A percentile compares a stretch with the other conserved stretches of the same genome.
These are phyloP conservation scores for Jordanella pulchra DNA, from an alignment of 2,797 vertebrate genomes.

Conservation along the genomic window DNA sequence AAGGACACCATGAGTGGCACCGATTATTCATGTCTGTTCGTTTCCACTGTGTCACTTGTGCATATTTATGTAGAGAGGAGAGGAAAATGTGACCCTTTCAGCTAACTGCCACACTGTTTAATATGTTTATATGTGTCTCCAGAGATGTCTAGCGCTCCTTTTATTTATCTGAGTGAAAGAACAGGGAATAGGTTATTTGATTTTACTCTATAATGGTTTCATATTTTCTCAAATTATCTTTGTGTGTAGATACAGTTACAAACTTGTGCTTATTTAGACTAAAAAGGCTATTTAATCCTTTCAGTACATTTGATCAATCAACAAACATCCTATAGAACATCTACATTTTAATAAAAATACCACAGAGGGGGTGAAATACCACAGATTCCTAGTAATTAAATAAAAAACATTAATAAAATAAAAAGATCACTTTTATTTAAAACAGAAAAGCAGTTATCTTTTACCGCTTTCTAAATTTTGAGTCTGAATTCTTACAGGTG, in stretches of 20 bases:
- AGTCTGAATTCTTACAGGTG: too few relatives aligned
- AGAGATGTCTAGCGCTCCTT: neutral
- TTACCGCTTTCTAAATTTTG: too few relatives aligned
- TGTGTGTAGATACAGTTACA: neutral
- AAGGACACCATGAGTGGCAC: neutral
- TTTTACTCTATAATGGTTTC: neutral
- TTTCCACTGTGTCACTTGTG: slow-evolving; percentile 1
- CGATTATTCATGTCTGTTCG: neutral
- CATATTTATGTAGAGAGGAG: slow-evolving; percentile 10
- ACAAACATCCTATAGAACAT: too few relatives aligned
- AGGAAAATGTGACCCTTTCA: neutral
- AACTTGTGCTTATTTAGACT: neutral
- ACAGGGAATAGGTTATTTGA: neutral
- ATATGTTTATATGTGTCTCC: slow-evolving; percentile 1
- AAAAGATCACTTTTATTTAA: too few relatives aligned
- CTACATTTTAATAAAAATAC: too few relatives aligned
- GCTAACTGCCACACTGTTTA: neutral
- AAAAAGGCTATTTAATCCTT: neutral
- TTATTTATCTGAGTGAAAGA: slow-evolving; percentile 5
- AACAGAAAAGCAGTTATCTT: too few relatives aligned
- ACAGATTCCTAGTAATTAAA: too few relatives aligned
- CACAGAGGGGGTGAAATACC: too few relatives aligned
- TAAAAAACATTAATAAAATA: too few relatives aligned
- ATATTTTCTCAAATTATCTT: neutral
- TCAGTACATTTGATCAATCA: too few relatives aligned